phyloP scores from a whole-genome alignment of 1,140 invertebrate species.

The Eulimnadia texana region DNA sequence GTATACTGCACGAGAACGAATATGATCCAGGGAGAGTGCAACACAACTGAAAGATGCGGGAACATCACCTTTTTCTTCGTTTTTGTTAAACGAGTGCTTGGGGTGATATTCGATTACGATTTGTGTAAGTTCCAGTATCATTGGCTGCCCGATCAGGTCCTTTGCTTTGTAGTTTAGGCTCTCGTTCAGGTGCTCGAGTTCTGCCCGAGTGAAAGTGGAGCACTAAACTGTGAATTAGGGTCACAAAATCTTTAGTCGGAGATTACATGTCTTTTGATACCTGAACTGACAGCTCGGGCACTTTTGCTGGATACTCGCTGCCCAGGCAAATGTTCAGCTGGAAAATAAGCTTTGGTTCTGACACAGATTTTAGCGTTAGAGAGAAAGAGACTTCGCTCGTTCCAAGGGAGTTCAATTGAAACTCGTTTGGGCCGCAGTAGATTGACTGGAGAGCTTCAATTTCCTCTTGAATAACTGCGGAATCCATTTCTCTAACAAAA shows the following conservation, averaged over 20 bases:
- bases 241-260: too few relatives aligned
- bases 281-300: conserved; percentile 2
- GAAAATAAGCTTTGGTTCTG: not conserved
- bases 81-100: too few relatives aligned
- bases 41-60: not conserved
- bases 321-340: not conserved
- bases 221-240: not conserved
- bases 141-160: not conserved
- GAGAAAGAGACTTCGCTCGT: not conserved
- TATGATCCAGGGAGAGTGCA: conserved; percentile 12
- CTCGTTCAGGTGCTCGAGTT: not conserved
- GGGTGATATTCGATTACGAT: not conserved
- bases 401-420: not conserved
- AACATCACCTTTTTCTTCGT: too few relatives aligned
- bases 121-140: not conserved
- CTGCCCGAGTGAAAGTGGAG: not conserved
- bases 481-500: not conserved
- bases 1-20: conserved; percentile 5
- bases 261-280: too few relatives aligned
- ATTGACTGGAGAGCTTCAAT: conserved; percentile 6
- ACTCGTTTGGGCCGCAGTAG: conserved; percentile 2
- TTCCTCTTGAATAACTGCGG: not conserved
- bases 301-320: too few relatives aligned
- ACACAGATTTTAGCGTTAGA: not conserved
- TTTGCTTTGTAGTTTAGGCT: not conserved